Evolutionary conservation across 2,113 vertebrate species (phyloP).

Genomic region (Siniperca chuatsi): DNA sequence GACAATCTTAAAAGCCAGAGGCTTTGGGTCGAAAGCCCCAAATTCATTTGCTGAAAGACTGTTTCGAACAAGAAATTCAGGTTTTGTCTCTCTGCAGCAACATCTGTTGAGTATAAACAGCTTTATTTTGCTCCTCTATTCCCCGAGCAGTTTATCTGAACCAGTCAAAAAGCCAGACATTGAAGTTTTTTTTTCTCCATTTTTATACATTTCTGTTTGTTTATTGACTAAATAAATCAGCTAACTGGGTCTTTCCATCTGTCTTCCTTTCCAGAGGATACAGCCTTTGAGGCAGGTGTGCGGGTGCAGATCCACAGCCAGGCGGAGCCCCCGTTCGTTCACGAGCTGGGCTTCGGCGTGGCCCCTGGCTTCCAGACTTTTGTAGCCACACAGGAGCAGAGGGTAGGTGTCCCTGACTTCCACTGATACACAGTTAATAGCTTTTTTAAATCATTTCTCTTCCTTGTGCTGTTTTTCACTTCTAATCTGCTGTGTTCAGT

Average conservation of each 20-base stretch:
- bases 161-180: conserved; percentile 10
- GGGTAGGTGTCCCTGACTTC: conserved; percentile 86
- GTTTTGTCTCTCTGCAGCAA: conserved; percentile 2
- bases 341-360: conserved; percentile 97
- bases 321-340: conserved; percentile 95
- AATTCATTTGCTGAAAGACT: not conserved
- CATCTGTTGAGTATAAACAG: conserved; percentile 13
- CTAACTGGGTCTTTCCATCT: conserved; percentile 7
- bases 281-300: conserved; percentile 96
- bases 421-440: conserved; percentile 20
- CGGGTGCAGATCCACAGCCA: conserved; percentile 99
- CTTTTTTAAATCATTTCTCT: conserved; percentile 24
- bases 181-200: not conserved
- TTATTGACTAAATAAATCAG: conserved; percentile 15
- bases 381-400: conserved; percentile 98
- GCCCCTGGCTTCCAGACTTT: conserved; percentile 99
- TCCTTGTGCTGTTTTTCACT: conserved; percentile 19
- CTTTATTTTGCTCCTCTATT: conserved; percentile 8
- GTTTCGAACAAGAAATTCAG: conserved; percentile 31
- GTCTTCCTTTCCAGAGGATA: conserved; percentile 90
- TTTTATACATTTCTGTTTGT: conserved; percentile 15
- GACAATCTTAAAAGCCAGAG: not conserved
- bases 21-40: conserved; percentile 20
- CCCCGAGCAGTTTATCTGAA: conserved; percentile 29
- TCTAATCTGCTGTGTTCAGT: conserved; percentile 5